These are phyloP conservation scores for Phainopepla nitens DNA, from an alignment of 2,113 vertebrate genomes.

Conservation along the genomic window DNA sequence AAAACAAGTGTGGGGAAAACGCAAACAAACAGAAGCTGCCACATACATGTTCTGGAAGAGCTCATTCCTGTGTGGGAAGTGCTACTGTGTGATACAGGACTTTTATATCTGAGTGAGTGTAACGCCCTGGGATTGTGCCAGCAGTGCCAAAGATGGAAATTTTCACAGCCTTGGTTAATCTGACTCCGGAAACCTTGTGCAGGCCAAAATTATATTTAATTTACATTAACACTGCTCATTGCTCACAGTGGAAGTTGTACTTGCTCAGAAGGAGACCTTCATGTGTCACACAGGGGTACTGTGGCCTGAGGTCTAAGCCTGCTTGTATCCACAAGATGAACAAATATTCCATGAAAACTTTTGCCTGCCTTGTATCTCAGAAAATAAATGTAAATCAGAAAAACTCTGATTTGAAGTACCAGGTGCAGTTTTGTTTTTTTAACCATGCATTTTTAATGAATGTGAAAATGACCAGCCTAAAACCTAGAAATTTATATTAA, in stretches of 20 bases:
- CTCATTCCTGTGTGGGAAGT: background rate
- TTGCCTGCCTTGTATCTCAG: background rate
- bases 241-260: background rate
- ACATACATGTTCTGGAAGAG: background rate
- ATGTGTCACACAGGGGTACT: background rate
- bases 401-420: background rate
- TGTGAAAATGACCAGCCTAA: background rate
- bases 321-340: background rate
- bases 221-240: background rate
- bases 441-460: background rate
- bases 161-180: background rate
- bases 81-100: background rate
- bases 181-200: background rate
- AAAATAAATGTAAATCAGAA: background rate
- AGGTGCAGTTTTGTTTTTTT: accelerated
- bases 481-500: background rate
- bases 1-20: background rate
- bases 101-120: background rate
- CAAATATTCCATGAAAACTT: background rate
- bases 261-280: background rate
- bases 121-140: background rate
- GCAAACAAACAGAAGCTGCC: constrained; percentile 29
- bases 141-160: background rate
- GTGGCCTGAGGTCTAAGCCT: background rate
- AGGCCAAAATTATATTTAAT: background rate